Evolutionary conservation across 1,140 invertebrate species (phyloP).

Genomic region (Megathymus violae): DNA sequence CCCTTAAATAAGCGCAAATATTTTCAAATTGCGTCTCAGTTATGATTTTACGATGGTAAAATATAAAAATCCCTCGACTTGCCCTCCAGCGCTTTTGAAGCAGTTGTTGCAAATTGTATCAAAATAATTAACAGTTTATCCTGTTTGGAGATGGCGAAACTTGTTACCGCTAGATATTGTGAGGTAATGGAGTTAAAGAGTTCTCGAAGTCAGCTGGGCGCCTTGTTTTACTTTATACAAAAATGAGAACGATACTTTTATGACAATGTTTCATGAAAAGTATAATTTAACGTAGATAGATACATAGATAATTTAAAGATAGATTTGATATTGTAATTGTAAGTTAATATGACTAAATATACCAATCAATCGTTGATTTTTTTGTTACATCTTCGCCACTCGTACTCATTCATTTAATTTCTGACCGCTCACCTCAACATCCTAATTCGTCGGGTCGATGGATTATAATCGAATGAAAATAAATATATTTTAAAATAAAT

Average conservation of each 20-base stretch:
- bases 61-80: background rate
- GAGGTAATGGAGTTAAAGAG: conserved; percentile 6
- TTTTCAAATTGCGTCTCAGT: no score
- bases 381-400: no score
- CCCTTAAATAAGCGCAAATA: background rate
- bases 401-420: no score
- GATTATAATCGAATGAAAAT: no score
- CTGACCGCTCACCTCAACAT: no score
- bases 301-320: no score
- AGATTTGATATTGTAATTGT: no score
- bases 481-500: no score
- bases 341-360: no score
- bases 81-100: background rate
- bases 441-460: no score
- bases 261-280: background rate
- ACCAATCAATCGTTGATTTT: no score
- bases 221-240: background rate
- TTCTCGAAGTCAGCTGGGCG: background rate
- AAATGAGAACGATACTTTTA: background rate
- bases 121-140: conserved; percentile 21
- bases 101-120: conserved; percentile 12
- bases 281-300: no score
- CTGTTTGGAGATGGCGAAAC: conserved; percentile 4
- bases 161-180: background rate
- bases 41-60: background rate